Evolutionary conservation across 2,888 invertebrate species (phyloP), one percentile per base, ranked within the genome.

Genomic region (Calameuta idolon): DNA sequence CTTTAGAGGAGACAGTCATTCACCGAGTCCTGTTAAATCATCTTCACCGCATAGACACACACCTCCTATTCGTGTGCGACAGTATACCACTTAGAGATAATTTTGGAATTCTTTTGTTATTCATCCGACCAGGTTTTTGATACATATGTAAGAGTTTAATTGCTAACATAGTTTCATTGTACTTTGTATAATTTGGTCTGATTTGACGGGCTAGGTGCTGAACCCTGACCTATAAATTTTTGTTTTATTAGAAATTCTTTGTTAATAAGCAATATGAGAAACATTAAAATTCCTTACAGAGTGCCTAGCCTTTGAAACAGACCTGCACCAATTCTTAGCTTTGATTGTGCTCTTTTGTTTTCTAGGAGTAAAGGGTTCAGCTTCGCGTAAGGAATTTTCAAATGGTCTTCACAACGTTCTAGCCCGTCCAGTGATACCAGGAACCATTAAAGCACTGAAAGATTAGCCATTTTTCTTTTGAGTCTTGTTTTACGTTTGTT

Each of bases 321-420:
- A 89, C 85, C 84, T 77, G 33, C 68, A 40, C 40, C 69, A 35
- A 55, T n/a, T 75, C 34, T 71, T 68, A 34, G 31, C 55, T 35
- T 73, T 79, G 82, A 76, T 77, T 82, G 76, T 82, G 83, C 83
- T 77, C 76, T 85, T 87, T 88, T 89, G 79, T 87, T 86, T 91
- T 90, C 82, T 89, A 90, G 90, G 89, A 87, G 85, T 85, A 90
- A 85, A 85, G 84, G 89, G 78, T 90, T 91, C 87, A 87, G 87
- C 88, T 87, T 90, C 89, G 85, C 90, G 88, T 90, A 90, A 90
- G 88, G 87, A 87, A 89, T 85, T 89, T 88, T 87, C 55, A 55
- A 23, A 55, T 55, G 55, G 55, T 55, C 55, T 55, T 55, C 55
- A 23, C 55, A 55, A 55, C 55, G 55, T 55, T 55, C 55, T 55